Evolutionary conservation across 2,797 vertebrate species (phyloP).

Genomic region (Toxotes lorentzi): DNA sequence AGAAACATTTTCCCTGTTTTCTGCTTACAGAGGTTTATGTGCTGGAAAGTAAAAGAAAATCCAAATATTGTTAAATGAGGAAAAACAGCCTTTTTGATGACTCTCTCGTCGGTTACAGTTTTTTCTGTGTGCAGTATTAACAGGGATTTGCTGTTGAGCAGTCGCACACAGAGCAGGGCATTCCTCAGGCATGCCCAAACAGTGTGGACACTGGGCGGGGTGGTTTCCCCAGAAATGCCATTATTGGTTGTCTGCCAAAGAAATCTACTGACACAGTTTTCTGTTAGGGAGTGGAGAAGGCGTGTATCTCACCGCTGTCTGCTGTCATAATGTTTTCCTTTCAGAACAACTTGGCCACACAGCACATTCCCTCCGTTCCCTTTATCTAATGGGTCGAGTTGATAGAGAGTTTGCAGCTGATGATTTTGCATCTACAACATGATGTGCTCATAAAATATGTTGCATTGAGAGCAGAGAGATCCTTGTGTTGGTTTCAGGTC

Average conservation of each 20-base stretch:
- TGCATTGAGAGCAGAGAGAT: not conserved
- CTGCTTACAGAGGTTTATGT: not conserved
- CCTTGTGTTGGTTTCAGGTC: not conserved
- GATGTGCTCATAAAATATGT: not conserved
- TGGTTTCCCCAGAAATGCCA: conserved; percentile 55
- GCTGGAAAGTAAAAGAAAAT: not conserved
- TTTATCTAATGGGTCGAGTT: not conserved
- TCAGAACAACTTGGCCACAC: not conserved
- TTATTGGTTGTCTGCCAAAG: not conserved
- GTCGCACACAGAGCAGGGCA: conserved; percentile 51
- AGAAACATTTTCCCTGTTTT: too few relatives aligned
- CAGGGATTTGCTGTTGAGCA: not conserved
- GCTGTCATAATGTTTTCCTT: not conserved
- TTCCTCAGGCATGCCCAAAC: conserved; percentile 70
- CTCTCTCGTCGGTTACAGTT: not conserved
- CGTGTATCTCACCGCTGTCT: conserved; percentile 3
- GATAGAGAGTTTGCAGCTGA: not conserved
- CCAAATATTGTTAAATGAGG: not conserved
- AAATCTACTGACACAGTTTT: conserved; percentile 24
- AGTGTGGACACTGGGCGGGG: conserved; percentile 47
- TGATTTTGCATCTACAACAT: not conserved
- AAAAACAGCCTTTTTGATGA: not conserved
- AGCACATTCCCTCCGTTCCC: not conserved
- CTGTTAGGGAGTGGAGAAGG: conserved; percentile 45
- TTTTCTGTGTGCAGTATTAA: not conserved